These are phyloP conservation scores for Ceramica pisi DNA, from an alignment of 2,888 invertebrate genomes.

Conservation along the genomic window DNA sequence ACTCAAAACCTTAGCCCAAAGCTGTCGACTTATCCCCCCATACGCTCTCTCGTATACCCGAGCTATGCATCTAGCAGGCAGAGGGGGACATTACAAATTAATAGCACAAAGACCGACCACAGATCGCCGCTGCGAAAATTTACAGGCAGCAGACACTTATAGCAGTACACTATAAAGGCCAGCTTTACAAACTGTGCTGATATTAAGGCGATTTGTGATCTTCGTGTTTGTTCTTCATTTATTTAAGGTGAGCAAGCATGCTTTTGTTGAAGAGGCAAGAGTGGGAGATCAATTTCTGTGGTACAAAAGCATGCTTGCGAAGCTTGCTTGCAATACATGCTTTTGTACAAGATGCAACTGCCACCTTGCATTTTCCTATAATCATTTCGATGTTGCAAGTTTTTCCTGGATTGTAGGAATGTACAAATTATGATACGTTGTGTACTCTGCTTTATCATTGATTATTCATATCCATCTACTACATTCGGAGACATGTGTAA, in stretches of 20 bases:
- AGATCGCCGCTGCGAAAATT: constrained; percentile 90
- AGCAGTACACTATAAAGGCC: constrained; percentile 78
- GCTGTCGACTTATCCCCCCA: constrained; percentile 74
- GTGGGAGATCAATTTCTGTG: neutral
- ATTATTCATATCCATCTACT: neutral
- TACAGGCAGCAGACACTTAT: constrained; percentile 87
- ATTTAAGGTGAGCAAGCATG: neutral
- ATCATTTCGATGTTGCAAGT: neutral
- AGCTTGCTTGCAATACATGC: no score
- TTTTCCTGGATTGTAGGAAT: neutral
- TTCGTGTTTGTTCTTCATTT: constrained; percentile 40
- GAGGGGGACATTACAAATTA: constrained; percentile 90
- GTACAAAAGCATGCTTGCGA: neutral
- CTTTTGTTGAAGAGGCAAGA: neutral
- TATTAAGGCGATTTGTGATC: constrained; percentile 70
- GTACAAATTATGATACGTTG: no score
- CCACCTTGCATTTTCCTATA: no score
- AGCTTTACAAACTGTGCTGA: constrained; percentile 67
- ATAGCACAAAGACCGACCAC: constrained; percentile 90
- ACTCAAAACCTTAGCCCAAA: constrained; percentile 59
- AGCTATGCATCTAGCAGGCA: constrained; percentile 80
- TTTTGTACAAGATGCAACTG: neutral
- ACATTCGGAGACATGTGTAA: neutral
- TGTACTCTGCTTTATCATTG: no score
- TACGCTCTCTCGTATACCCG: constrained; percentile 72